A percentile compares a stretch with the other conserved stretches of the same genome.
These are phyloP conservation scores for Chaetogeoica ovagalla DNA, from an alignment of 2,888 invertebrate species.

Conservation along the genomic window DNA sequence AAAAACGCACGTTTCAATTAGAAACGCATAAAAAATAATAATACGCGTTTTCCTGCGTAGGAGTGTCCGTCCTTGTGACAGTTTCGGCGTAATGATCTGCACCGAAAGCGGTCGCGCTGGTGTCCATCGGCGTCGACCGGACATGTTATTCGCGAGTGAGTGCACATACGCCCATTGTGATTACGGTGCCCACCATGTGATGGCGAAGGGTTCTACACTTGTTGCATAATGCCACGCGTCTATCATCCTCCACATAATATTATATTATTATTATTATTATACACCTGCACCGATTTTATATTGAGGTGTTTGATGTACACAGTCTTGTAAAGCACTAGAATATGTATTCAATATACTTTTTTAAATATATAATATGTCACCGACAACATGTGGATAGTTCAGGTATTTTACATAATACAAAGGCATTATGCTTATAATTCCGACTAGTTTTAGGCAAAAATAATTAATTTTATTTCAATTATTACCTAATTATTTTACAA, in stretches of 20 bases:
- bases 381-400: no score
- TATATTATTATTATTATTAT: not conserved
- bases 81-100: constrained; percentile 48
- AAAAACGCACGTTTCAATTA: constrained; percentile 41
- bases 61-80: constrained; percentile 52
- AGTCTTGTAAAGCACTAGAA: no score
- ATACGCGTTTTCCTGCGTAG: constrained; percentile 43
- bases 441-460: no score
- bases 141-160: constrained; percentile 3
- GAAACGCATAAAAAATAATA: constrained; percentile 5
- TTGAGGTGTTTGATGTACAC: no score
- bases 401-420: no score
- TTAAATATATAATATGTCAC: no score
- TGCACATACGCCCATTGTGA: not conserved
- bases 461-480: no score
- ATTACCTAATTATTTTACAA: no score
- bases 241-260: not conserved
- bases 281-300: no score
- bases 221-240: constrained; percentile 6
- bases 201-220: constrained; percentile 8
- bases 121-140: constrained; percentile 20
- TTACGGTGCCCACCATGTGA: not conserved
- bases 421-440: no score
- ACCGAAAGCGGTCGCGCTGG: constrained; percentile 18
- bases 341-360: no score